Evolutionary conservation across 2,797 vertebrate species (phyloP), one percentile per base, ranked within the genome.

Genomic region (Pantherophis vulpinus): DNA sequence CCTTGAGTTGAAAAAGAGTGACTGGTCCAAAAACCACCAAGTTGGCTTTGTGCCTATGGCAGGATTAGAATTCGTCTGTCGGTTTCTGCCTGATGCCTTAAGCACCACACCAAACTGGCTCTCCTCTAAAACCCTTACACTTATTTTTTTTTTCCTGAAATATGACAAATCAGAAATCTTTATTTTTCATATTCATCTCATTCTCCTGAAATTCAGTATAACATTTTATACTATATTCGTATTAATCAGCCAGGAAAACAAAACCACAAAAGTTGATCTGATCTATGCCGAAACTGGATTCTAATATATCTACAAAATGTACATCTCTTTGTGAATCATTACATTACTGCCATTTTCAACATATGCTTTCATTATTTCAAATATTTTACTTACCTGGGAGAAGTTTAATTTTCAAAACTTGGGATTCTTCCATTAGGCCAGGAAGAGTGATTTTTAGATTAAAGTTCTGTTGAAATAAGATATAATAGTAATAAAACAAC

Each of bases 371-470:
- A 12, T 89, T 74, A 88, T 59, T 93, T 94, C 94, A 94, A 93
- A 95, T 56, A 94, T 92, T 93, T 27, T 87, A 96, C 97, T 97
- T 97, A 99, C 99, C 99, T 95, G 99, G 98, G 32, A 98, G 96
- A 87, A 99, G 95, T 94, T 96, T 97, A 92, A 99, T 97, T 96
- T 98, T 98, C 89, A 98, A 12, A 51, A 90, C 96, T 94, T 98
- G 97, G 0, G 97, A 98, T 93, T 98, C 97, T 94, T 97, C 96
- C 96, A 97, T 98, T 94, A 99, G 96, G 89, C 98, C 98, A 16
- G 98, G 98, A 88, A 99, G 94, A 90, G 92, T 98, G 96, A 99
- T 97, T 47, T 97, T 98, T 94, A 99, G 91, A 90, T 96, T 97
- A 93, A 98, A 98, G 90, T 95, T 97, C 98, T 99, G 97, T 96